Conservation (phyloP, 2,888 invertebrate species). For the Pardosa pseudoannulata region DNA sequence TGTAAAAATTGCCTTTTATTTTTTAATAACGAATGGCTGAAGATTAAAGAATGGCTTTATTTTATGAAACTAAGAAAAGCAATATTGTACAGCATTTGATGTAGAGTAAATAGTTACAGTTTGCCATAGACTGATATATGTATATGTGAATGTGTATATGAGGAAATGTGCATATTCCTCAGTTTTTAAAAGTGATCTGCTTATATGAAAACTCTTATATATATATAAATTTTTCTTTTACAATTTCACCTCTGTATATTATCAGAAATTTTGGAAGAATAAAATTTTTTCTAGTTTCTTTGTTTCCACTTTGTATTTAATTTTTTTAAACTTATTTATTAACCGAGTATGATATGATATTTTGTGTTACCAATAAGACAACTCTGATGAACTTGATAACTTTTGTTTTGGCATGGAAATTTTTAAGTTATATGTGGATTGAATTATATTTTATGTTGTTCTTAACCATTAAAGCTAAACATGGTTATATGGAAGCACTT, state of each 20-base stretch:
- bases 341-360: too few species aligned
- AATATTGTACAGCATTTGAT: constrained; percentile 27
- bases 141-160: neutral
- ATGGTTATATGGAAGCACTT: too few species aligned
- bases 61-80: neutral
- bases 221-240: neutral
- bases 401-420: too few species aligned
- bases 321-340: neutral
- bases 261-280: too few species aligned
- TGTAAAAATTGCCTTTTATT: neutral
- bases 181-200: neutral
- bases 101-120: neutral
- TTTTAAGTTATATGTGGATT: too few species aligned
- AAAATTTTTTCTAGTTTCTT: too few species aligned
- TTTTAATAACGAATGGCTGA: neutral
- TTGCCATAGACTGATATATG: neutral
- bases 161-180: neutral
- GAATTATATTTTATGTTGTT: too few species aligned
- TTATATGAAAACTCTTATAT: neutral
- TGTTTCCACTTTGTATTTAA: neutral
- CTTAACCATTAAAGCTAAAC: too few species aligned
- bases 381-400: too few species aligned
- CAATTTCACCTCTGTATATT: neutral
- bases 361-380: too few species aligned
- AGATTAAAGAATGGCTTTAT: neutral